phyloP scores from a whole-genome alignment of 2,888 invertebrate species.

The Yponomeuta sedellus region DNA sequence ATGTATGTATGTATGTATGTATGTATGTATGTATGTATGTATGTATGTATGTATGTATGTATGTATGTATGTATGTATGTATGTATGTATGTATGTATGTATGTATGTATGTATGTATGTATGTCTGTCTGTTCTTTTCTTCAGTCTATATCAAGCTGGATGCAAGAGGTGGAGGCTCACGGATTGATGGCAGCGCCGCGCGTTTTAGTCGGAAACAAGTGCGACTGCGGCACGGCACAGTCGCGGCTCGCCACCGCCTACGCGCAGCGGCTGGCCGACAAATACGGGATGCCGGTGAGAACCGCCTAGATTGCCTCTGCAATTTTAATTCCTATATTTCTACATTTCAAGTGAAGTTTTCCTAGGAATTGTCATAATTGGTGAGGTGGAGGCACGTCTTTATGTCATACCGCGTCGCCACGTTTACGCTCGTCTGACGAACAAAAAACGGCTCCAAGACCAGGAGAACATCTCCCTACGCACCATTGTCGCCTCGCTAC shows the following conservation, averaged over 20 bases:
- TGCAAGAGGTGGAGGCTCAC: conserved; percentile 84
- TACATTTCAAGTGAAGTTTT: background rate
- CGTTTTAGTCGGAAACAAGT: conserved; percentile 88
- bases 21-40: too few species aligned
- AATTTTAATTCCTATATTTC: background rate
- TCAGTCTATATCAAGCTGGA: conserved; percentile 82
- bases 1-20: too few species aligned
- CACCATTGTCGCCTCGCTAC: too few species aligned
- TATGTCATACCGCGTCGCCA: too few species aligned
- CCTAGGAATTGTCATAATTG: background rate
- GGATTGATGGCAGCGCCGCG: conserved; percentile 80
- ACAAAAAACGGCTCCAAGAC: too few species aligned
- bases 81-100: too few species aligned
- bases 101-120: too few species aligned
- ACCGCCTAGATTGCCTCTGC: conserved; percentile 23
- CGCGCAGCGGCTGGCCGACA: conserved; percentile 84
- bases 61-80: too few species aligned
- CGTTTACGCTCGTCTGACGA: too few species aligned
- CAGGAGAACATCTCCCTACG: too few species aligned
- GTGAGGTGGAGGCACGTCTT: too few species aligned
- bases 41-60: too few species aligned
- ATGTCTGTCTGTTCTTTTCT: conserved; percentile 26
- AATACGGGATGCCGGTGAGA: conserved; percentile 82
- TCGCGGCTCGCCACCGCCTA: conserved; percentile 80
- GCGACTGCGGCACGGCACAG: conserved; percentile 79